Base-by-base conservation (phyloP, 2,113 vertebrate species). In the Ivindomyrus marchei region DNA sequence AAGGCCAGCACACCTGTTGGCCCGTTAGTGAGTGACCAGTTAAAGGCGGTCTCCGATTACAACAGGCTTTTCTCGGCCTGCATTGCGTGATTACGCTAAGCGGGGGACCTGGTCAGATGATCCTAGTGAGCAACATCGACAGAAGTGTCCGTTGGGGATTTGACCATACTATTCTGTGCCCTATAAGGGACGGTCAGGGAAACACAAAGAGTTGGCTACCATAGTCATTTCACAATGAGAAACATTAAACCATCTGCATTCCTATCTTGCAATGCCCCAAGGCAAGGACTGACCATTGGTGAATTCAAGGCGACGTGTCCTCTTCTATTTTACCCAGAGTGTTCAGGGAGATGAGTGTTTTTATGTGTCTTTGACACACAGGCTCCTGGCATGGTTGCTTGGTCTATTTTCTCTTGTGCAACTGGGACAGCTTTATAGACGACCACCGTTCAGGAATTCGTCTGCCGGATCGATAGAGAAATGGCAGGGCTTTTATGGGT, bases 1-100 rank as follows among this genome's bases (percentile, higher is more conserved):
- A 70, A 88, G 92, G 89, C 91, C 83, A 92, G 87, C 92, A 92
- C 95, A 96, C 95, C 96, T 96, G 96, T 96, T 92, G 92, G 94
- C 94, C 95, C 93, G 52, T 95, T 94, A 94, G 92, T 93, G 94
- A 92, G 93, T 89, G 92, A 94, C 93, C 83, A 85, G 92, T 49
- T 94, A 94, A 96, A 95, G 94, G 93, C 93, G 4, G 90, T 94
- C 94, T 96, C 94, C 91, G 80, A 94, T 96, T 96, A 93, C 94
- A 89, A 85, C 84, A 19, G 39, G 70, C 56, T 47, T 50, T 45
- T 83, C 36, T 88, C 56, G 46, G 46, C 53, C 50, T 50, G 88
- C 21, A 62, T 9, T 24, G 27, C 21, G 6, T 85, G 62, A 46
- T 62, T 46, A 27, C 42, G 49, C 21, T 31, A 42, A 47, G 42